Evolutionary conservation across 2,797 vertebrate genomes (phyloP), one percentile per base, ranked within the genome.

Genomic region (Podargus strigoides): DNA sequence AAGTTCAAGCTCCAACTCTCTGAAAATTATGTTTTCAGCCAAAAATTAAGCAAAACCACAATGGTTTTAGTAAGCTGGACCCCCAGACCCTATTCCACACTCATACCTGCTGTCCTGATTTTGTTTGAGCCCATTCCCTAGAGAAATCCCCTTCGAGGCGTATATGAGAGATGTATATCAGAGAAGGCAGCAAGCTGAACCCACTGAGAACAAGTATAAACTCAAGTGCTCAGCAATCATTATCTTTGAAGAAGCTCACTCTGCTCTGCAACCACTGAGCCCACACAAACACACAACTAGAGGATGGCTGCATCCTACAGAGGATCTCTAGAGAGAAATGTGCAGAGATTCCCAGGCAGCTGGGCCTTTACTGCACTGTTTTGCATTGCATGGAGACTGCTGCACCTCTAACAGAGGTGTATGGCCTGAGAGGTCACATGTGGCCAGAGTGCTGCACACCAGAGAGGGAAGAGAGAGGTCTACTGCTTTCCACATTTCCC

Each of bases 341-440:
- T 5, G 19, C 32, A 69, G 52, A 60, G 23, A 16, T 55, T 53
- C 30, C 27, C 32, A 7, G 26, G 80, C 67, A 85, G 52, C 41
- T 37, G 52, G 10, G 7, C 42, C 55, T 53, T 55, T 55, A 49
- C 39, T 67, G 44, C 41, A 46, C 24, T 9, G 0, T 36, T 59
- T 69, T 46, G 9, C 14, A n/a, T 30, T 39, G 70, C 36, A 34
- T 52, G 34, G 53, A 76, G 44, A 39, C 4, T 49, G 34, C 52
- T 60, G 22, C 36, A 50, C 20, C 13, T 82, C 41, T 64, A 46
- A n/a, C 37, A 91, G 32, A 79, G 27, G 7, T 22, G 7, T 22
- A 10, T 12, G 17, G 19, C 32, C 47, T 3, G 3, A 64, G 30
- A 56, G 9, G 21, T 7, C 14, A 3, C 3, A 0, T 41, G 10